Percentiles rank a stretch among this genome's conserved stretches.
These are phyloP conservation scores for Symphodus melops DNA, from an alignment of 2,113 vertebrate species.

Conservation along the genomic window DNA sequence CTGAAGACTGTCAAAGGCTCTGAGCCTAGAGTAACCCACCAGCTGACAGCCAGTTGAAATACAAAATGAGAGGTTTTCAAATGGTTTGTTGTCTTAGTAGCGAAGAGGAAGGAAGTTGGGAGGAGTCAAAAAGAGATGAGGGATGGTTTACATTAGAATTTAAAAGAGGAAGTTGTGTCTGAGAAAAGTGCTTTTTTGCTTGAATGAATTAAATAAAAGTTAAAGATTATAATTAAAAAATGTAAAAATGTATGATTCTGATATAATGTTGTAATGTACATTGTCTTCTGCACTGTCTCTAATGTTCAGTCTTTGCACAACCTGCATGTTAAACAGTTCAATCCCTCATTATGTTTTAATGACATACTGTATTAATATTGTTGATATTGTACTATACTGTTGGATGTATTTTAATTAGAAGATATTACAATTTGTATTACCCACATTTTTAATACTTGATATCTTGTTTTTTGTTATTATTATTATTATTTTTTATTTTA, in stretches of 20 bases:
- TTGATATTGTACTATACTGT: too few relatives aligned
- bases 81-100: too few relatives aligned
- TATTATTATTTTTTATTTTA: too few relatives aligned
- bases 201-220: too few relatives aligned
- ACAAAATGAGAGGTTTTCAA: neutral
- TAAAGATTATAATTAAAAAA: too few relatives aligned
- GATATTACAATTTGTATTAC: too few relatives aligned
- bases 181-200: too few relatives aligned
- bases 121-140: neutral
- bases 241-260: too few relatives aligned
- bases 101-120: neutral
- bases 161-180: neutral
- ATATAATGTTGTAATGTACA: neutral
- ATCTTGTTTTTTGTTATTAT: neutral
- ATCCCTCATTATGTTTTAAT: too few relatives aligned
- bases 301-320: neutral
- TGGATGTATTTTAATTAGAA: too few relatives aligned
- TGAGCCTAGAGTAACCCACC: neutral
- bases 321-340: neutral
- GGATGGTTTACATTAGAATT: neutral
- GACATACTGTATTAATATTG: too few relatives aligned
- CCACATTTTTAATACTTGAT: neutral
- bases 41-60: slow-evolving; percentile 2
- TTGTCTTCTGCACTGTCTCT: neutral
- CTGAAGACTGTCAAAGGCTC: neutral